Conservation (phyloP, 53 echinoderm and acorn worm species). For the Actinopyga echinites region DNA sequence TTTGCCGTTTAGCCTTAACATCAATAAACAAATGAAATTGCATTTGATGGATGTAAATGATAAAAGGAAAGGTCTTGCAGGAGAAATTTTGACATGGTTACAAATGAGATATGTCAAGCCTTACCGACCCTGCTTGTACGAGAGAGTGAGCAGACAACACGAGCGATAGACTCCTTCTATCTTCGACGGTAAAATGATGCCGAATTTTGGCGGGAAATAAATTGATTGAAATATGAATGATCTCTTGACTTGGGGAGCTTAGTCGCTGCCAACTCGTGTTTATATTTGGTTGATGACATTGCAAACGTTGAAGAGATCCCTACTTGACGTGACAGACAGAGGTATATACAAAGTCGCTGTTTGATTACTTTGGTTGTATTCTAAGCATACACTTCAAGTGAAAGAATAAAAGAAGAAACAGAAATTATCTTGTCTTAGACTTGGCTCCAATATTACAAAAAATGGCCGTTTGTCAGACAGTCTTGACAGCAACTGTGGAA, state of each 20-base stretch:
- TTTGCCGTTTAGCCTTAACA: conserved; percentile 35
- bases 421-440: no score
- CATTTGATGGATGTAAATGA: conserved; percentile 29
- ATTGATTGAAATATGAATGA: conserved; percentile 33
- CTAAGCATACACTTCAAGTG: no score
- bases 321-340: conserved; percentile 12
- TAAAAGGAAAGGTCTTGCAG: conserved; percentile 28
- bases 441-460: no score
- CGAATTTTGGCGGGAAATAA: conserved; percentile 2
- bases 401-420: no score
- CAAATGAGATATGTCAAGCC: conserved; percentile 28
- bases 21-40: conserved; percentile 36
- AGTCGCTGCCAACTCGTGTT: conserved; percentile 29
- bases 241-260: conserved; percentile 34
- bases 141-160: no score
- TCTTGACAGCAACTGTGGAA: no score
- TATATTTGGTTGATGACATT: conserved; percentile 15
- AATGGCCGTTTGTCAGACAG: no score
- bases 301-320: not conserved
- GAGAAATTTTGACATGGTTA: conserved; percentile 29
- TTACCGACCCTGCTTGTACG: not conserved
- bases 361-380: conserved; percentile 7
- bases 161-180: no score
- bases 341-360: conserved; percentile 1
- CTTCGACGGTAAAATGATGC: conserved; percentile 30